A percentile compares a stretch with the other conserved stretches of the same genome.
These are phyloP conservation scores for Leptinotarsa texana DNA, from an alignment of 1,140 invertebrate genomes.

Conservation along the genomic window DNA sequence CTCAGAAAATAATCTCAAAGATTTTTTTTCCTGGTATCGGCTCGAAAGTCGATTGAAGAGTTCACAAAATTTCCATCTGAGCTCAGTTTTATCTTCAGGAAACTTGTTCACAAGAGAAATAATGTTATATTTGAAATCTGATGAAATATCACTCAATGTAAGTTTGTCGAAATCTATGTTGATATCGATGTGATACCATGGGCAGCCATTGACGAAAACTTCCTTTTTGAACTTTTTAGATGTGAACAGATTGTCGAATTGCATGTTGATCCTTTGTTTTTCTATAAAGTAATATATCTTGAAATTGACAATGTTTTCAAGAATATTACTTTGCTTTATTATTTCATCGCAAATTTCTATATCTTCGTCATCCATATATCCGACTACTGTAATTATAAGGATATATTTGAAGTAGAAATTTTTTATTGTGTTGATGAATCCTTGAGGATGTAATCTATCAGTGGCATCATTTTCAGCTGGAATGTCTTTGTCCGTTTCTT, in stretches of 20 bases:
- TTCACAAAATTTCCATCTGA: not conserved
- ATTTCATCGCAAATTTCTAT: not conserved
- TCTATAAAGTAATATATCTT: not conserved
- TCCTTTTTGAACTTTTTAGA: not conserved
- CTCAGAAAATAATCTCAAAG: not conserved
- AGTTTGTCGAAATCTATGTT: not conserved
- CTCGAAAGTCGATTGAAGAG: not conserved
- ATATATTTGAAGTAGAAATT: not conserved
- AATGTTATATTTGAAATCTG: not conserved
- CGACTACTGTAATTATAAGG: not conserved
- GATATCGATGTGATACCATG: not conserved
- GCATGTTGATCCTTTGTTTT: not conserved
- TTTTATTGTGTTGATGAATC: not conserved
- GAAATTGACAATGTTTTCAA: not conserved
- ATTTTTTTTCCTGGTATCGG: not conserved
- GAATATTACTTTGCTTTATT: not conserved
- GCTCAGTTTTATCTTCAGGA: not conserved
- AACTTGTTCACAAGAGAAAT: not conserved
- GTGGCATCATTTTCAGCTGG: not conserved
- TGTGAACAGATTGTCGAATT: not conserved
- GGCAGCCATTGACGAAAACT: not conserved
- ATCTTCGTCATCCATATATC: not conserved
- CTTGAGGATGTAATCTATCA: not conserved
- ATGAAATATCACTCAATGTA: not conserved
- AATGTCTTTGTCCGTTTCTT: not conserved